Percentiles rank a stretch among this genome's conserved stretches.
Conservation (phyloP, 2,888 invertebrate species). For the Nomada flava region DNA sequence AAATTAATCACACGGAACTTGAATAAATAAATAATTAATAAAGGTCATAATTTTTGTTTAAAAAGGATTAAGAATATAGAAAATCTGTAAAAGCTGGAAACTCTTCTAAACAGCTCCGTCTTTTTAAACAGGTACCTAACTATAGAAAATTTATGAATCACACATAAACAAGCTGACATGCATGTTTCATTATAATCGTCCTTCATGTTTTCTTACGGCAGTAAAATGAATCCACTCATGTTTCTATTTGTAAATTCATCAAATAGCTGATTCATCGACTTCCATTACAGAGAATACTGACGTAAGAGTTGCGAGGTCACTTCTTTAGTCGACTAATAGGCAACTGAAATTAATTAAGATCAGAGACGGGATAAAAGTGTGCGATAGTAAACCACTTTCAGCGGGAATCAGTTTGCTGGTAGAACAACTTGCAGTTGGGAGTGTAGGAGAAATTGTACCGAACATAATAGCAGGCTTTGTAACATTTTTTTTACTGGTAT, state of each 20-base stretch:
- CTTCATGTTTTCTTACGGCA: slow-evolving; percentile 4
- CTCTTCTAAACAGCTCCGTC: not conserved
- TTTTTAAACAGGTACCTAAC: not conserved
- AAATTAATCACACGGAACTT: too few relatives aligned
- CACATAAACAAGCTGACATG: not conserved
- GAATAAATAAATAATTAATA: too few relatives aligned
- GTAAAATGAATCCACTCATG: slow-evolving; percentile 16
- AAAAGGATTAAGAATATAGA: too few relatives aligned
- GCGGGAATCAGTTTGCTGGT: slow-evolving; percentile 18
- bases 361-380: slow-evolving; percentile 57
- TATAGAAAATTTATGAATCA: too few relatives aligned
- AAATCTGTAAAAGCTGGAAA: too few relatives aligned
- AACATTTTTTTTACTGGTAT: not conserved
- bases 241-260: slow-evolving; percentile 32
- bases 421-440: slow-evolving; percentile 1
- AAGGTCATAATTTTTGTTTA: too few relatives aligned
- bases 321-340: slow-evolving; percentile 51
- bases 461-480: slow-evolving; percentile 3
- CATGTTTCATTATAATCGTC: not conserved
- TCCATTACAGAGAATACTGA: slow-evolving; percentile 34
- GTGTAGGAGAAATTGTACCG: not conserved
- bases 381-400: slow-evolving; percentile 34
- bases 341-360: slow-evolving; percentile 69
- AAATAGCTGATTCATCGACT: slow-evolving; percentile 52
- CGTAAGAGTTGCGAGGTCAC: slow-evolving; percentile 49